Conservation (phyloP, 2,888 invertebrate genomes). For the Parnassius apollo region DNA sequence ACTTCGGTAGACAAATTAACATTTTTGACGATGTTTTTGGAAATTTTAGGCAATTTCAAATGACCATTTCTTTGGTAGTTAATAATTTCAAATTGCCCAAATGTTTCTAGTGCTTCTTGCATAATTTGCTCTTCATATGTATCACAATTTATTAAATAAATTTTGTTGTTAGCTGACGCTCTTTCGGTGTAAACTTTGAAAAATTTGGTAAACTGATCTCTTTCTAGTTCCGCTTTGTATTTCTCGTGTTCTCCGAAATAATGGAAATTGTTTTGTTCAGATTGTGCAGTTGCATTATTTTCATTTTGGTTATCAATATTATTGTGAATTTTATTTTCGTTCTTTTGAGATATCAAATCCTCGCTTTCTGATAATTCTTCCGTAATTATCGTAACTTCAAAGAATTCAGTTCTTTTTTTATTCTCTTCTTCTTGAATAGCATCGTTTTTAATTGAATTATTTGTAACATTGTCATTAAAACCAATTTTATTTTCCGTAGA, state of each 20-base stretch:
- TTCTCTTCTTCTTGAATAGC: slow-evolving; percentile 20
- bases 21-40: slow-evolving; percentile 56
- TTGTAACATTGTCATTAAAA: slow-evolving; percentile 22
- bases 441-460: slow-evolving; percentile 5
- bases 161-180: slow-evolving; percentile 39
- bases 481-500: slow-evolving; percentile 21
- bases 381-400: slow-evolving; percentile 60
- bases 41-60: slow-evolving; percentile 47
- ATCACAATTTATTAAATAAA: slow-evolving; percentile 67
- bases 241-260: slow-evolving; percentile 67
- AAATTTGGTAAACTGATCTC: slow-evolving; percentile 53
- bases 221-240: slow-evolving; percentile 58
- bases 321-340: slow-evolving; percentile 18
- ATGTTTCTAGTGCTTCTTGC: slow-evolving; percentile 50
- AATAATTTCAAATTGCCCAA: slow-evolving; percentile 59
- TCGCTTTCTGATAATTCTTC: slow-evolving; percentile 61
- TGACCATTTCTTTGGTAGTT: slow-evolving; percentile 67
- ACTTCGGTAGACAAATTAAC: slow-evolving; percentile 58
- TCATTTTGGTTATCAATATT: slow-evolving; percentile 14
- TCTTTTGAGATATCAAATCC: slow-evolving; percentile 31
- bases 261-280: slow-evolving; percentile 43
- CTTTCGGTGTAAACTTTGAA: slow-evolving; percentile 47
- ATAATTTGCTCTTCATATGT: slow-evolving; percentile 62
- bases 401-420: slow-evolving; percentile 39
- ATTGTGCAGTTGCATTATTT: slow-evolving; percentile 22